Evolutionary conservation across 2,797 vertebrate genomes (phyloP).

Genomic region (Tadarida brasiliensis): DNA sequence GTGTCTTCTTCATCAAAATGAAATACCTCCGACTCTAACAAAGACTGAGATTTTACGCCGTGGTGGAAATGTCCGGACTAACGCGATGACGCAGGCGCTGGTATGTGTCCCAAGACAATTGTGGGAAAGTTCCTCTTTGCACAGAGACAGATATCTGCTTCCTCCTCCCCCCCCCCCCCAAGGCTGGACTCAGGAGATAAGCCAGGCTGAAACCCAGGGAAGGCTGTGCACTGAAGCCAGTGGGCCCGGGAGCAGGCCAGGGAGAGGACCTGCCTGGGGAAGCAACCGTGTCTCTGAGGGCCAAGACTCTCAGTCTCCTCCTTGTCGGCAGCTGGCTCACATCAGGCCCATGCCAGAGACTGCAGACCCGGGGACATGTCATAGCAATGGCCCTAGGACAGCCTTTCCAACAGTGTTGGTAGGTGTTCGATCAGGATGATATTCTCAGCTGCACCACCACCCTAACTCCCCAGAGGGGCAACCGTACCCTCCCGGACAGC

Average conservation of each 20-base stretch:
- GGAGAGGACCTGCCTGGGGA: neutral
- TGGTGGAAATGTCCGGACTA: neutral
- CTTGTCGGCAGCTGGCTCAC: neutral
- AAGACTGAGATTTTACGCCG: neutral
- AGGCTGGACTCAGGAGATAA: neutral
- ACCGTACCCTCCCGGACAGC: neutral
- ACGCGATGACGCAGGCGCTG: rapidly evolving
- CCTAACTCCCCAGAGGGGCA: neutral
- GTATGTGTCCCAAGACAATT: neutral
- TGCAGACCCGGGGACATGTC: rapidly evolving
- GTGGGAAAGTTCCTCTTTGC: constrained; percentile 1
- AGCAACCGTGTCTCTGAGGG: neutral
- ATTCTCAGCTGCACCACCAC: neutral
- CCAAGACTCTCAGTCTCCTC: neutral
- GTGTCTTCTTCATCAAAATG: neutral
- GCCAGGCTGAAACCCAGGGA: neutral
- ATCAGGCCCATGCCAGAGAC: neutral
- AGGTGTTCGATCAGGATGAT: neutral
- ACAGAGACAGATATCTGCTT: neutral
- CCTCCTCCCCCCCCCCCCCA: neutral
- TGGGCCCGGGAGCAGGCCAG: too few relatives aligned
- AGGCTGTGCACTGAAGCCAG: neutral
- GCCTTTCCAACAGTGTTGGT: neutral
- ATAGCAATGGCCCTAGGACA: too few relatives aligned
- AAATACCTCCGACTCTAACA: constrained; percentile 48